These are phyloP conservation scores for Amphilophus citrinellus DNA, from an alignment of 2,113 vertebrate genomes.

Conservation along the genomic window DNA sequence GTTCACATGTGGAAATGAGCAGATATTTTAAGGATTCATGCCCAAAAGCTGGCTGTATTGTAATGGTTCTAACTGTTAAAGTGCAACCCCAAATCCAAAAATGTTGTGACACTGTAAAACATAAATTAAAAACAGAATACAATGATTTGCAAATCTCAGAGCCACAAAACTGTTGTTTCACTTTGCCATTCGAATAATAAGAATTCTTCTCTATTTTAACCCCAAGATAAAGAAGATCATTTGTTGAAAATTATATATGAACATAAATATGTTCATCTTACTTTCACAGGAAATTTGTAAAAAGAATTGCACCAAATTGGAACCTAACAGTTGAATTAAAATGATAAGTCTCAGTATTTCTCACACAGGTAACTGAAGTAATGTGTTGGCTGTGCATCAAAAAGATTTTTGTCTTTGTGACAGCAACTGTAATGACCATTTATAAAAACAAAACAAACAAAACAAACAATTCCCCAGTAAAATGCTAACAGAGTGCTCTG, in stretches of 20 bases:
- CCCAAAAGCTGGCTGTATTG: neutral
- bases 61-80: neutral
- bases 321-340: neutral
- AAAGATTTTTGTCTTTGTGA: neutral
- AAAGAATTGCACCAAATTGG: neutral
- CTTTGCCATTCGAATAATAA: neutral
- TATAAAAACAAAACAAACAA: neutral
- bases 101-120: too few relatives aligned
- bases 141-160: too few relatives aligned
- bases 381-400: neutral
- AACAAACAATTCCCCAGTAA: neutral
- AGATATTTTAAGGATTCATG: constrained; percentile 7
- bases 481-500: neutral
- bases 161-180: neutral
- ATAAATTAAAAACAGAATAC: too few relatives aligned
- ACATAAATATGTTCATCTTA: neutral
- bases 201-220: neutral
- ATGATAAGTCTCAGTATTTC: neutral
- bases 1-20: neutral
- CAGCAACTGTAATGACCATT: neutral
- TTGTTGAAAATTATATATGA: neutral
- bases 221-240: neutral
- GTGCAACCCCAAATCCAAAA: neutral
- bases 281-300: neutral
- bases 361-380: neutral